Conservation (phyloP, 2,113 vertebrate species). For the Pagrus major region DNA sequence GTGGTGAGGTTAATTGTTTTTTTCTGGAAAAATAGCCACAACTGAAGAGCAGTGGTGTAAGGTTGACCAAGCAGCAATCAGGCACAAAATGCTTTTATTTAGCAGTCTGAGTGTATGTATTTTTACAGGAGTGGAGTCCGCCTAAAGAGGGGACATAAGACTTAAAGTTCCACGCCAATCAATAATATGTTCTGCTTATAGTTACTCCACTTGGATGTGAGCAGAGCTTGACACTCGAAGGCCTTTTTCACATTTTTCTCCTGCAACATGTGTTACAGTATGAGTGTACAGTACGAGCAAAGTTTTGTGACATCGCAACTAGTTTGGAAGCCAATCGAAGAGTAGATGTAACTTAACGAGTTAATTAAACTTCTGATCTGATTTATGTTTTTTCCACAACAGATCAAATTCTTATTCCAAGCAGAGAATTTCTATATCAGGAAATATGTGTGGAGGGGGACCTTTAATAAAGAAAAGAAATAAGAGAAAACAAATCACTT, state of each 20-base stretch:
- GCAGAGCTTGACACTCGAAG: not conserved
- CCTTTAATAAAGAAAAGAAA: not conserved
- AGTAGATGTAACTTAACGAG: too few species aligned
- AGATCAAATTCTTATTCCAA: too few species aligned
- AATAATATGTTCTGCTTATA: constrained; percentile 1
- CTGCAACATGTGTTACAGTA: not conserved
- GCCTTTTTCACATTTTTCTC: not conserved
- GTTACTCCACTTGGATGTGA: not conserved
- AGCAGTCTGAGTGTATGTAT: constrained; percentile 52
- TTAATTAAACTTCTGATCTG: too few species aligned
- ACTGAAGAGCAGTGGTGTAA: constrained; percentile 21
- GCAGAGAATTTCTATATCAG: too few species aligned
- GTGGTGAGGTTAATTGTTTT: constrained; percentile 18
- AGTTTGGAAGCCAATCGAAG: not conserved
- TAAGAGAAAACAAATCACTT: not conserved
- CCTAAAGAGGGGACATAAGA: not conserved
- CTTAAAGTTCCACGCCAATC: not conserved
- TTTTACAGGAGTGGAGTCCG: constrained; percentile 19
- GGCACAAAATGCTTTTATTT: constrained; percentile 47
- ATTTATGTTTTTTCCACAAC: not conserved
- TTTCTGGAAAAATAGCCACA: constrained; percentile 43
- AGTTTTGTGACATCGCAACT: not conserved
- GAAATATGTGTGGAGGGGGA: not conserved
- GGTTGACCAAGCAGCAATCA: constrained; percentile 65
- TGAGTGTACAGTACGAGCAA: too few species aligned